phyloP scores from a whole-genome alignment of 2,113 vertebrate species.

The Capreolus pygargus region DNA sequence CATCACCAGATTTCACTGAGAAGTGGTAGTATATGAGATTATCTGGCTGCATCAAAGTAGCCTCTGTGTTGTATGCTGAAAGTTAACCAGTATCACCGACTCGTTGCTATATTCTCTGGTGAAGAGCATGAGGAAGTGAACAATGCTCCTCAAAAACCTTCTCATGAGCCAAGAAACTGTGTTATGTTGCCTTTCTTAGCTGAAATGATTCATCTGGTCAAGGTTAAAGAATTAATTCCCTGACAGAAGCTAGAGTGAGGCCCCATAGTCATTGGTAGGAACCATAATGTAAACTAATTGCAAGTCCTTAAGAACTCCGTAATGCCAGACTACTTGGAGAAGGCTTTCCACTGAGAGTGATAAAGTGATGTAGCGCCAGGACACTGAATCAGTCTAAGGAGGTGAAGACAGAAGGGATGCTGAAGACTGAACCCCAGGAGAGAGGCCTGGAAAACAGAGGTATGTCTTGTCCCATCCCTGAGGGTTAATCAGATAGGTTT shows the following conservation, averaged over 20 bases:
- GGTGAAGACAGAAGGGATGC: background rate
- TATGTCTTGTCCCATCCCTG: background rate
- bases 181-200: background rate
- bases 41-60: background rate
- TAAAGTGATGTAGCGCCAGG: background rate
- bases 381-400: background rate
- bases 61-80: background rate
- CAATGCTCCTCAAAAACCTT: background rate
- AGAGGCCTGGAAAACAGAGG: background rate
- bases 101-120: background rate
- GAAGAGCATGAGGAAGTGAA: background rate
- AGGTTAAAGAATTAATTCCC: background rate
- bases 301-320: background rate
- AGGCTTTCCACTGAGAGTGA: background rate
- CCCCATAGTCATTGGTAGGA: background rate
- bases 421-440: background rate
- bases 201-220: background rate
- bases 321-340: background rate
- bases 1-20: background rate
- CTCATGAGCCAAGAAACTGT: background rate
- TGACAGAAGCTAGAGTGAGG: background rate
- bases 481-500: background rate
- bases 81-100: too few relatives aligned
- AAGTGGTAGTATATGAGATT: background rate
- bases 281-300: background rate